Base-by-base conservation (phyloP, 2,113 vertebrate genomes). In the Haemorhous mexicanus region DNA sequence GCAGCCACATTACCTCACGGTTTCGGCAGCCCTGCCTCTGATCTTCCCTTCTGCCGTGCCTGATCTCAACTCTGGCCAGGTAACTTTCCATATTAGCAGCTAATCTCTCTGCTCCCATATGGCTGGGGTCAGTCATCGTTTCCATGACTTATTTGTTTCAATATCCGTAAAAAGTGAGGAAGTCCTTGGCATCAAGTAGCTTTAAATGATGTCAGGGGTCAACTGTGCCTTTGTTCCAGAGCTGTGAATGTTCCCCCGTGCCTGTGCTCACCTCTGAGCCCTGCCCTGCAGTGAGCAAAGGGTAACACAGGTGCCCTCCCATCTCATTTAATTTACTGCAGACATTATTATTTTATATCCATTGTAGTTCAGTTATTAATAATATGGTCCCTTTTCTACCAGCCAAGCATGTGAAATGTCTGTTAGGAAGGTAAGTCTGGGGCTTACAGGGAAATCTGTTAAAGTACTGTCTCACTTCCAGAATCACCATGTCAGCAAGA, bases 31-130 rank as follows among this genome's bases (percentile, higher is more conserved):
- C 80, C 46, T 76, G 39, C 50, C 84, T 95, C 81, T 91, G 89
- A 95, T 96, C 93, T 94, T 84, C 93, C 69, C 50, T 70, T 91
- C 90, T 93, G 90, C 93, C 58, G 6, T 73, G 90, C 89, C 93
- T 93, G 90, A 96, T 92, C 96, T 96, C 92, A 94, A 27, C 1
- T 3, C 92, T 95, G 86, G 95, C 96, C 97, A 97, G 96, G 96
- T 97, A 96, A 96, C 96, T 97, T 97, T 97, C 96, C 97, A 96
- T 93, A 96, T 97, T 97, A 97, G 96, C 96, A 97, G 79, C 76
- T 96, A 96, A 97, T 96, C 96, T 97, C 95, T 63, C 90, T 93
- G 95, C 89, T 96, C 92, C 95, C 95, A 80, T 35, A 76, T 49
- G 73, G 78, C 81, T 58, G 81, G 81, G 81, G 73, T 87, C 94